Evolutionary conservation across 2,113 vertebrate genomes (phyloP).

Genomic region (Pollimyrus isidori): DNA sequence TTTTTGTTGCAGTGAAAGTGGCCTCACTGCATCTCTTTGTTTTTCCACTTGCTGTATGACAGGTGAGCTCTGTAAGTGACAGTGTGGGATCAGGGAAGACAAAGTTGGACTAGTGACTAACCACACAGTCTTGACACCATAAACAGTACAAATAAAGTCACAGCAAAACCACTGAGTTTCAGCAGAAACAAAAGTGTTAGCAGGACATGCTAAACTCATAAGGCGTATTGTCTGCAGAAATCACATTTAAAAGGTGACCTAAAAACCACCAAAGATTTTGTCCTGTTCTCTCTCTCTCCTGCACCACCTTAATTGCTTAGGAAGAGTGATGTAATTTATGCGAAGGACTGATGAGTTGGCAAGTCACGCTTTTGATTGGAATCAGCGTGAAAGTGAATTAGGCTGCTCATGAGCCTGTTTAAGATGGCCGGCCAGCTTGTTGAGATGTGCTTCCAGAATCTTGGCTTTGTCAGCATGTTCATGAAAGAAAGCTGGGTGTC

Average conservation of each 20-base stretch:
- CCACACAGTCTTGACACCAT: background rate
- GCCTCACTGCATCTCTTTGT: background rate
- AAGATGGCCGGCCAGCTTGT: background rate
- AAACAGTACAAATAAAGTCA: background rate
- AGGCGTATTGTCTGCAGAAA: background rate
- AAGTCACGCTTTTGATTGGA: background rate
- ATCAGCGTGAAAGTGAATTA: background rate
- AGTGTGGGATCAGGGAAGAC: background rate
- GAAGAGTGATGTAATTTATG: background rate
- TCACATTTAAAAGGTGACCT: background rate
- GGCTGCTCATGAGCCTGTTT: background rate
- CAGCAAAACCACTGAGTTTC: background rate
- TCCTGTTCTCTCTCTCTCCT: background rate
- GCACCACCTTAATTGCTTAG: background rate
- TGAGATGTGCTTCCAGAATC: background rate
- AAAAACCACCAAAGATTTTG: background rate
- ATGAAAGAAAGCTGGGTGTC: background rate
- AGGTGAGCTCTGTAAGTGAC: background rate
- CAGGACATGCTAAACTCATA: background rate
- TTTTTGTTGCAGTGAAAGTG: background rate
- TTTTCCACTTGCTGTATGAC: background rate
- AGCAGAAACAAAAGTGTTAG: background rate
- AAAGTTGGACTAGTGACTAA: background rate
- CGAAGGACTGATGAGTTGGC: constrained; percentile 1
- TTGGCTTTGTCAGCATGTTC: background rate